Percentiles rank a stretch among this genome's conserved stretches.
phyloP scores from a whole-genome alignment of 2,113 vertebrate species.

The Alligator mississippiensis region DNA sequence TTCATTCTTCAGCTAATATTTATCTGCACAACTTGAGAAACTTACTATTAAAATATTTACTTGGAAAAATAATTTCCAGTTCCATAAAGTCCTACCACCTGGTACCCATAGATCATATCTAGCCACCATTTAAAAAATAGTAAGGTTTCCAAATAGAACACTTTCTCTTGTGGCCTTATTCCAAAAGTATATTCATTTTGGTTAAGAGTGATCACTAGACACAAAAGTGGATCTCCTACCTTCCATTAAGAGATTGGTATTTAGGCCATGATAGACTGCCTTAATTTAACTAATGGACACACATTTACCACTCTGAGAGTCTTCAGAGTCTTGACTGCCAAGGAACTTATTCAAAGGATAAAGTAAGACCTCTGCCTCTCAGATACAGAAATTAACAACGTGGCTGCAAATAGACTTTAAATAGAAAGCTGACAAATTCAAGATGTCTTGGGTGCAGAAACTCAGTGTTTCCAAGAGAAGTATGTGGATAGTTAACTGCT shows the following conservation, averaged over 20 bases:
- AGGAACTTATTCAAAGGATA: background rate
- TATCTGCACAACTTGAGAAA: background rate
- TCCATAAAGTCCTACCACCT: background rate
- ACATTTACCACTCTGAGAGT: background rate
- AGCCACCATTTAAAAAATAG: background rate
- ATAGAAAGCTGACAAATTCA: background rate
- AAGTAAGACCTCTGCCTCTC: background rate
- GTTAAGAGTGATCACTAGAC: conserved; percentile 17
- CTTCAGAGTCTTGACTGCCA: background rate
- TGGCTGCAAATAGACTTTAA: background rate
- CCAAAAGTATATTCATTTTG: conserved; percentile 10
- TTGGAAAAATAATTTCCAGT: background rate
- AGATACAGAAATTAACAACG: background rate
- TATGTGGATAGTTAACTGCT: background rate
- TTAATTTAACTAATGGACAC: conserved; percentile 46
- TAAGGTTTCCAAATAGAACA: conserved; percentile 1
- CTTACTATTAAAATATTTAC: background rate
- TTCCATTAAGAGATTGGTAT: conserved; percentile 37
- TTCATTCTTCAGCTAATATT: background rate
- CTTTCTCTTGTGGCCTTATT: background rate
- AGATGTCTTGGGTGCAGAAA: background rate
- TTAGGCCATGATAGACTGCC: background rate
- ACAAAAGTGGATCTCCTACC: background rate
- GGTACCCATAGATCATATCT: background rate
- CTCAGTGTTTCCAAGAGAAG: background rate